Evolutionary conservation across 1,140 invertebrate species (phyloP), one percentile per base, ranked within the genome.

Genomic region (Macrocentrus cingulum): DNA sequence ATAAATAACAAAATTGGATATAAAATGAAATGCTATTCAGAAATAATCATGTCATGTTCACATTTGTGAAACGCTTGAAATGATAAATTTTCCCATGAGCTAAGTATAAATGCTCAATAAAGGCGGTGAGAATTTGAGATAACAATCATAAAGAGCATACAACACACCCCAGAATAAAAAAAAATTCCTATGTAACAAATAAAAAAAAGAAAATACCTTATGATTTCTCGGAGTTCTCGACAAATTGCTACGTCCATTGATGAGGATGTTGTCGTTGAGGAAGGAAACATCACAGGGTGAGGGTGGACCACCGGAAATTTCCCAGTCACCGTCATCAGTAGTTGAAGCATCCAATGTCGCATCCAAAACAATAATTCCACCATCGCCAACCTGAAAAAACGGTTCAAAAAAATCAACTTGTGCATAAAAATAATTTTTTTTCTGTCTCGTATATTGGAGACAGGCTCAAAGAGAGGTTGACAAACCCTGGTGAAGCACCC

Each of bases 201-300:
- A 41, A 29, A 20, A 22, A 41, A 19, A 49, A 0, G 9, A 22
- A 36, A 56, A 49, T 73, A 86, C 85, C 78, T 87, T 86, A 71
- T 83, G 82, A 75, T 85, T 85, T 60, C 81, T 80, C 52, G 86
- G 81, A 64, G 84, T 81, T 64, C 82, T 86, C 60, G 85, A 85
- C 49, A 92, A 82, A 78, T 88, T 88, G 69, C 88, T 90, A 71
- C 86, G 87, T 37, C 91, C 91, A 77, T 94, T 92, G 77, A 94
- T 93, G 69, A 94, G 86, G 62, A 95, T 82, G 76, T 94, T 94
- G 74, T 90, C 91, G 74, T 93, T 93, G 74, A 88, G 85, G 77
- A 95, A 94, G 56, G 85, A 82, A 51, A 94, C 89, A 74, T 88
- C 85, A 78, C 88, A 92, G 2, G 90, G 90, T 51, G 89, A 89